A percentile compares a stretch with the other conserved stretches of the same genome.
phyloP scores from a whole-genome alignment of 2,797 vertebrate species.

The Sandelia bainsii region DNA sequence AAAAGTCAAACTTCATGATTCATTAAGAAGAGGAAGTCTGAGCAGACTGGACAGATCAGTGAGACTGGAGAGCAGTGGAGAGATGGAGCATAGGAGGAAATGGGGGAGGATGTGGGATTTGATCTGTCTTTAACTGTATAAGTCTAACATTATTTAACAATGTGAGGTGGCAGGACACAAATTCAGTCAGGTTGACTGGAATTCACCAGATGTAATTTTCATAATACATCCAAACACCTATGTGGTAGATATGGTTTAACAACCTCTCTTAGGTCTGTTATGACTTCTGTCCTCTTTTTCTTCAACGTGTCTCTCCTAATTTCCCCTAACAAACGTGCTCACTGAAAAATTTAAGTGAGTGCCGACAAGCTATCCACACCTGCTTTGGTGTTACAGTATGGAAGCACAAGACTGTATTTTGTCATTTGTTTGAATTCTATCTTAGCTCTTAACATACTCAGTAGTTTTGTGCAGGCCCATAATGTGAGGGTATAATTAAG shows the following conservation, averaged over 20 bases:
- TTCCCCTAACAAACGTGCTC: slow-evolving; percentile 51
- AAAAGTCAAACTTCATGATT: slow-evolving; percentile 89
- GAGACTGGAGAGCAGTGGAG: slow-evolving; percentile 53
- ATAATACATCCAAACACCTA: slow-evolving; percentile 14
- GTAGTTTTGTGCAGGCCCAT: neutral
- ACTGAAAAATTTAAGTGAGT: slow-evolving; percentile 49
- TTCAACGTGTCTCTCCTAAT: slow-evolving; percentile 42
- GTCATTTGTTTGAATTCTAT: neutral
- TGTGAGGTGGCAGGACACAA: slow-evolving; percentile 17
- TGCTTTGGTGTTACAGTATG: slow-evolving; percentile 22
- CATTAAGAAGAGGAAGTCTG: slow-evolving; percentile 90
- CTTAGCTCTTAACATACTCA: neutral
- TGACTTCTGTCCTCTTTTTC: slow-evolving; percentile 45
- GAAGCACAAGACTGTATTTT: neutral
- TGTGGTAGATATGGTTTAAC: slow-evolving; percentile 11
- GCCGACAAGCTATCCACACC: slow-evolving; percentile 43
- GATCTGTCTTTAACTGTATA: slow-evolving; percentile 19
- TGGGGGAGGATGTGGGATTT: slow-evolving; percentile 38
- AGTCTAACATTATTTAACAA: slow-evolving; percentile 48
- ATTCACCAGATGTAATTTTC: slow-evolving; percentile 41
- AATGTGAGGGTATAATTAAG: neutral
- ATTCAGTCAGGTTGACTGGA: slow-evolving; percentile 22
- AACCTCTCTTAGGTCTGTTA: slow-evolving; percentile 29
- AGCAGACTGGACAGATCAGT: slow-evolving; percentile 85
- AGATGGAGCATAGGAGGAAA: slow-evolving; percentile 64